These are phyloP conservation scores for Mythimna loreyi DNA, from an alignment of 2,888 invertebrate species.

Conservation along the genomic window DNA sequence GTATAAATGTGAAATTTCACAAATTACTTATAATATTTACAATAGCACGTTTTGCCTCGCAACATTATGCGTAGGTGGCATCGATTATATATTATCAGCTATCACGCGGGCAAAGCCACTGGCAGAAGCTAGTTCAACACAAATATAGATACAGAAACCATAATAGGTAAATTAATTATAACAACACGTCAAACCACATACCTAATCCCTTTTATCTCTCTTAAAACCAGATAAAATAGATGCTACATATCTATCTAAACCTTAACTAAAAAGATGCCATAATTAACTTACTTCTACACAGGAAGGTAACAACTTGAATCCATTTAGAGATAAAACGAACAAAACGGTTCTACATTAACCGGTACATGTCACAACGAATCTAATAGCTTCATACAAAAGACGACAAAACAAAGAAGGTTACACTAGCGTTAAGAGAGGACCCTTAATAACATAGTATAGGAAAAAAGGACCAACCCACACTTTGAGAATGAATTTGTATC, in stretches of 20 bases:
- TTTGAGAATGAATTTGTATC: not conserved
- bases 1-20: too few relatives aligned
- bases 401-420: slow-evolving; percentile 38
- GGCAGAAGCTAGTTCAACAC: too few relatives aligned
- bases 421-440: not conserved
- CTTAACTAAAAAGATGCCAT: not conserved
- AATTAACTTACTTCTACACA: slow-evolving; percentile 8
- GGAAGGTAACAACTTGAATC: slow-evolving; percentile 15
- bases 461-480: slow-evolving; percentile 12
- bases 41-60: too few relatives aligned
- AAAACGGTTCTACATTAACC: slow-evolving; percentile 29
- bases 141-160: too few relatives aligned
- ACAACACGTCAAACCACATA: not conserved
- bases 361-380: slow-evolving; percentile 27
- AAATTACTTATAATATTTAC: too few relatives aligned
- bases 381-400: slow-evolving; percentile 43
- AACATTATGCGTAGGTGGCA: too few relatives aligned
- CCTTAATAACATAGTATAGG: slow-evolving; percentile 12
- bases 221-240: not conserved
- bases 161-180: too few relatives aligned
- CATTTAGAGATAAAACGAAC: slow-evolving; percentile 30
- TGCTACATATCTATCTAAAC: not conserved
- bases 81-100: too few relatives aligned
- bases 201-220: not conserved
- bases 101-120: too few relatives aligned